These are phyloP conservation scores for Geophilus truncorum DNA, from an alignment of 2,888 invertebrate genomes.

Conservation along the genomic window DNA sequence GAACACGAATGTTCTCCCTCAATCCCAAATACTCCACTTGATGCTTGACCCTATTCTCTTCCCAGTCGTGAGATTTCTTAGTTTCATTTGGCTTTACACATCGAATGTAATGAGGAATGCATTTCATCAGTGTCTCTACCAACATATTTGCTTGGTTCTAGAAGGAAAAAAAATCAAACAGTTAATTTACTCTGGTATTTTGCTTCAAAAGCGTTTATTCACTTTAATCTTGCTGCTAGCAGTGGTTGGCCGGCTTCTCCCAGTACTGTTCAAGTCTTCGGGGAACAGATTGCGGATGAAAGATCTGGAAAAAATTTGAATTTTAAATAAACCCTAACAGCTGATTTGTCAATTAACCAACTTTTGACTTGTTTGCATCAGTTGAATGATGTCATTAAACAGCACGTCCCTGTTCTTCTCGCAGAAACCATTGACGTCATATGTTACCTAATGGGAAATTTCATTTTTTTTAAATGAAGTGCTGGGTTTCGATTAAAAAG, in stretches of 20 bases:
- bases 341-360: conserved; percentile 44
- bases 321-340: neutral
- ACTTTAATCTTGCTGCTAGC: conserved; percentile 62
- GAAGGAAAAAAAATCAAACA: conserved; percentile 34
- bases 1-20: conserved; percentile 62
- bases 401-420: conserved; percentile 64
- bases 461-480: neutral
- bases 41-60: conserved; percentile 60
- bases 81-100: conserved; percentile 68
- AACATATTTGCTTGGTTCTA: conserved; percentile 61
- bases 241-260: conserved; percentile 60
- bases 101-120: conserved; percentile 64
- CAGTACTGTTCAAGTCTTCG: conserved; percentile 53
- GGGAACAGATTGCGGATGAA: conserved; percentile 59
- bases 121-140: conserved; percentile 61
- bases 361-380: conserved; percentile 62
- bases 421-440: conserved; percentile 62
- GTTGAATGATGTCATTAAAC: conserved; percentile 59
- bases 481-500: neutral
- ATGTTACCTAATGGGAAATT: conserved; percentile 49
- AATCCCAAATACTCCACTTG: conserved; percentile 64
- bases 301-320: conserved; percentile 49
- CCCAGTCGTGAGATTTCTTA: conserved; percentile 61
- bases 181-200: neutral
- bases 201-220: too few relatives aligned